Evolutionary conservation across 1,140 invertebrate genomes (phyloP).

Genomic region (Dreissena polymorpha): DNA sequence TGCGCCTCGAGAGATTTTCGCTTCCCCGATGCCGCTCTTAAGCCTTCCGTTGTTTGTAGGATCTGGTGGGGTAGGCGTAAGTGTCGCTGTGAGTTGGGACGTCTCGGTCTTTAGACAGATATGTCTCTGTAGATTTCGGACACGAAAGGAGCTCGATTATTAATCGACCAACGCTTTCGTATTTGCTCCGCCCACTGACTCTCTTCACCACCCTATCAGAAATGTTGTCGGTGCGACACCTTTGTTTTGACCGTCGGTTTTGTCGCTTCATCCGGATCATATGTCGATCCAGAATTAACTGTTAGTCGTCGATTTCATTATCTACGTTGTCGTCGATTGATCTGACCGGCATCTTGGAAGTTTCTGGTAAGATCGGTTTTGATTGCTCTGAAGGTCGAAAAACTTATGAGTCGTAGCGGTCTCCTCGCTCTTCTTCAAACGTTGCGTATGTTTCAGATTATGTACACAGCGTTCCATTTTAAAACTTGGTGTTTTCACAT

Average conservation of each 20-base stretch:
- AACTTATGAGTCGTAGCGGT: too few species aligned
- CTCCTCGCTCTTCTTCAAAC: too few species aligned
- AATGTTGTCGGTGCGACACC: constrained; percentile 19
- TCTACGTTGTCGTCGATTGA: constrained; percentile 16
- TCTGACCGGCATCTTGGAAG: too few species aligned
- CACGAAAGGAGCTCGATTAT: background rate
- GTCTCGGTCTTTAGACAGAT: constrained; percentile 27
- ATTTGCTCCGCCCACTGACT: background rate
- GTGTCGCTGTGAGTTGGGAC: constrained; percentile 19
- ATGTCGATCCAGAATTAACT: constrained; percentile 43
- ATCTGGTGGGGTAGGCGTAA: background rate
- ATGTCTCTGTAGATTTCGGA: constrained; percentile 8
- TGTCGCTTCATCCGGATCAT: constrained; percentile 31
- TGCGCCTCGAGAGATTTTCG: too few species aligned
- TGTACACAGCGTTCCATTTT: too few species aligned
- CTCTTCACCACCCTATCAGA: constrained; percentile 14
- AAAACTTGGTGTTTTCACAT: too few species aligned
- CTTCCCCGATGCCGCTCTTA: too few species aligned
- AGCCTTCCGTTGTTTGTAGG: too few species aligned
- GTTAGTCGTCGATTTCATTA: constrained; percentile 42
- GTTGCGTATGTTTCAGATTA: too few species aligned
- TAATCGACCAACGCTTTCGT: constrained; percentile 1
- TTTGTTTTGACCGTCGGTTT: too few species aligned
- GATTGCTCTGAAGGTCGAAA: too few species aligned
- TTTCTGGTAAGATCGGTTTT: too few species aligned